Evolutionary conservation across 2,113 vertebrate species (phyloP).

Genomic region (Astur gentilis): DNA sequence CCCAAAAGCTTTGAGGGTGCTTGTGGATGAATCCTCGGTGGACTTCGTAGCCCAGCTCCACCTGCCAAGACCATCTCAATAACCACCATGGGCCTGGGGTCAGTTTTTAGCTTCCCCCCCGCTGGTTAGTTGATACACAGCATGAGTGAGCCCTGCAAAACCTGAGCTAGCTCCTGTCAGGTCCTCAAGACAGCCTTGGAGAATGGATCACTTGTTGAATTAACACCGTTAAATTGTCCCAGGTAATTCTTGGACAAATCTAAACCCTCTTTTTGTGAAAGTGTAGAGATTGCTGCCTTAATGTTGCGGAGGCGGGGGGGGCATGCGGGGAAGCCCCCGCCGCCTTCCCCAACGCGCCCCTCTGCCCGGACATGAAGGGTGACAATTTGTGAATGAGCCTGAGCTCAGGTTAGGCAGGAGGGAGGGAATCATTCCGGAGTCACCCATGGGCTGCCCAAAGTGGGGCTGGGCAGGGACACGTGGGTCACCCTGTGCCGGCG

Average conservation of each 20-base stretch:
- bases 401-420: background rate
- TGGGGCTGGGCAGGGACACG: background rate
- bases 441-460: background rate
- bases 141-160: background rate
- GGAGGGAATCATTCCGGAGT: background rate
- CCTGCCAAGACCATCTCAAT: background rate
- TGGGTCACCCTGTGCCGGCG: fast-evolving
- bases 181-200: background rate
- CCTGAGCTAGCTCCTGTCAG: background rate
- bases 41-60: background rate
- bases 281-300: background rate
- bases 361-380: background rate
- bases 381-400: background rate
- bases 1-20: background rate
- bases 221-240: background rate
- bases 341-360: background rate
- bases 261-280: background rate
- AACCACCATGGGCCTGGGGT: background rate
- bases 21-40: background rate
- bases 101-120: background rate
- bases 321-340: background rate
- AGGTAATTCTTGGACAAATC: background rate
- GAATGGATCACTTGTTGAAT: background rate
- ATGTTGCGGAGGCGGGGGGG: background rate
- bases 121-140: background rate